Percentiles rank a stretch among this genome's conserved stretches.
phyloP scores from a whole-genome alignment of 2,113 vertebrate genomes.

The Hystrix brachyura region DNA sequence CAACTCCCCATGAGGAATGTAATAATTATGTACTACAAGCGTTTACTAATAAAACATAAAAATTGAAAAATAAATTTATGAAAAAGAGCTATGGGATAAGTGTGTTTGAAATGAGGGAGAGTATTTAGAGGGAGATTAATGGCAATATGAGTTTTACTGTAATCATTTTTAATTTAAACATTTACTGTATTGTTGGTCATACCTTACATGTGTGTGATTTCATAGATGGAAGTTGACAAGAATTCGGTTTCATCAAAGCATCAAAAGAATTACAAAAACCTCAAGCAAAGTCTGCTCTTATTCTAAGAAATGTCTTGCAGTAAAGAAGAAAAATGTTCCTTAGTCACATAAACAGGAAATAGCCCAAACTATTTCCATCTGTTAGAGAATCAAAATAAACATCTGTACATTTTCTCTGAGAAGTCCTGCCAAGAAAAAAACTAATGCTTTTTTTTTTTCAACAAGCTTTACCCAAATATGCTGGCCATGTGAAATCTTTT shows the following conservation, averaged over 20 bases:
- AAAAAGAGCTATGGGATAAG: not conserved
- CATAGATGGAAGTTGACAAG: not conserved
- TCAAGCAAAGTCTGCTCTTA: not conserved
- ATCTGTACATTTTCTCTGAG: conserved; percentile 46
- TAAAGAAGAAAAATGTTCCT: not conserved
- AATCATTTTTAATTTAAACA: not conserved
- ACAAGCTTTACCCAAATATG: not conserved
- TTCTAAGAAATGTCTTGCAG: conserved; percentile 34
- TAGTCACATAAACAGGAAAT: conserved; percentile 29
- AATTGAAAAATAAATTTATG: not conserved
- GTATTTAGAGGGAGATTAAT: not conserved
- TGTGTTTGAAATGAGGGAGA: not conserved
- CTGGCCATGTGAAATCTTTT: conserved; percentile 10
- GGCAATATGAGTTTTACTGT: not conserved
- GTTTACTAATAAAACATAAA: not conserved
- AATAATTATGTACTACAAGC: not conserved
- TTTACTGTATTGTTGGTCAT: not conserved
- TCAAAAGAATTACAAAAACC: not conserved
- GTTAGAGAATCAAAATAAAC: conserved; percentile 9
- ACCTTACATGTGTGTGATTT: not conserved
- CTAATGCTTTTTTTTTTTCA: not conserved
- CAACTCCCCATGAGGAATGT: not conserved
- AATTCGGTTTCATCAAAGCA: not conserved
- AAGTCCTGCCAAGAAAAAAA: conserved; percentile 20
- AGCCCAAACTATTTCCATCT: not conserved